Conservation (phyloP, 2,888 invertebrate species). For the Cosmia pyralina region DNA sequence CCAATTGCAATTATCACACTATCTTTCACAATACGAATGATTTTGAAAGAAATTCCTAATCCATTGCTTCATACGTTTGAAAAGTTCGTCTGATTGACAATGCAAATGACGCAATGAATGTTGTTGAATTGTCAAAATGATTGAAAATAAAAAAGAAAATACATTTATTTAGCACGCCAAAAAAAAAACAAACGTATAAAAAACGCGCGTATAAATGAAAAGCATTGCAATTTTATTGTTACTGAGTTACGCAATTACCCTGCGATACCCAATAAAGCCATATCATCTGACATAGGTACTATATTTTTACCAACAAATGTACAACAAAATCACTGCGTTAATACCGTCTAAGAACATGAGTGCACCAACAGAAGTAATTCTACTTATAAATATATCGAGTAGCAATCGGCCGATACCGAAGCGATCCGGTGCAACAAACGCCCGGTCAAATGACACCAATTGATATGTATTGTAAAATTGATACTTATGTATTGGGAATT, state of each 20-base stretch:
- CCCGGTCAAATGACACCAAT: constrained; percentile 60
- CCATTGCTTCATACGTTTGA: neutral
- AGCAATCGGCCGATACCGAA: constrained; percentile 49
- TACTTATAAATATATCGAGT: constrained; percentile 55
- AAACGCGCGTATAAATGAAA: no score
- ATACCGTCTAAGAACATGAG: constrained; percentile 1
- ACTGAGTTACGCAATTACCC: neutral
- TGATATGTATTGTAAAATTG: constrained; percentile 53
- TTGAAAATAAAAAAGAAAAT: no score
- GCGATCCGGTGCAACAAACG: constrained; percentile 55
- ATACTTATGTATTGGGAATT: constrained; percentile 45
- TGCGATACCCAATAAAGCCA: neutral
- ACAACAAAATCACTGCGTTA: constrained; percentile 5
- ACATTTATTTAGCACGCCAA: no score
- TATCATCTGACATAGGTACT: neutral
- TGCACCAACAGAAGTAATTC: constrained; percentile 49
- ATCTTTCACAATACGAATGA: no score
- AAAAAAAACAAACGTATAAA: no score
- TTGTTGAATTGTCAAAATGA: neutral
- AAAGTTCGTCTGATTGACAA: neutral
- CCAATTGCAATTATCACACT: no score
- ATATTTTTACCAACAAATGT: neutral
- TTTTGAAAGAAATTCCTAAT: neutral
- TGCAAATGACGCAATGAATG: neutral
- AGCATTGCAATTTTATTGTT: neutral